These are phyloP conservation scores for Stylophora pistillata DNA, from an alignment of 64 coral and sea anemone genomes.

Conservation along the genomic window DNA sequence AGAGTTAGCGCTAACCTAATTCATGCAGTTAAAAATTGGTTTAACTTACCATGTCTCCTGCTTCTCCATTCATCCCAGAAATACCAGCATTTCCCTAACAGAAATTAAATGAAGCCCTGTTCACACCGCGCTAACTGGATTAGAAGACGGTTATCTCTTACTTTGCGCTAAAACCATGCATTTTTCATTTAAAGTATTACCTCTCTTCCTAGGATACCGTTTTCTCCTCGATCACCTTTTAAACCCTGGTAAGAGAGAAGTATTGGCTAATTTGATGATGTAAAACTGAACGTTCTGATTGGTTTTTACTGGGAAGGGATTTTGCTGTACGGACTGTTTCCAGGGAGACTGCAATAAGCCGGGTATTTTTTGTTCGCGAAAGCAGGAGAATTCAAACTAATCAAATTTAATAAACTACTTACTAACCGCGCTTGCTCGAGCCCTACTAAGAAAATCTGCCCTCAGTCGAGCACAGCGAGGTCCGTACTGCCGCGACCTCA, in stretches of 20 bases:
- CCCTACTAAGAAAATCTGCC: too few species aligned
- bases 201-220: conserved; percentile 29
- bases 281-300: too few species aligned
- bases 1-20: not conserved
- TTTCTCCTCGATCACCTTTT: conserved; percentile 33
- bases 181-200: not conserved
- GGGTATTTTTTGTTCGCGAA: too few species aligned
- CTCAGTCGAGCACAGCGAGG: too few species aligned
- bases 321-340: too few species aligned
- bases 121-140: too few species aligned
- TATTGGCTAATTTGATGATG: too few species aligned
- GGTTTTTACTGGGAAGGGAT: too few species aligned
- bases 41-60: conserved; percentile 28
- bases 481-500: too few species aligned
- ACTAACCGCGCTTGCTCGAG: not conserved
- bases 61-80: conserved; percentile 17
- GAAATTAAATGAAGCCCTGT: not conserved
- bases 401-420: not conserved
- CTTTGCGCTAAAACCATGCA: not conserved
- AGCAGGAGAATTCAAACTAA: too few species aligned
- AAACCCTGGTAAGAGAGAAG: conserved; percentile 16
- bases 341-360: too few species aligned
- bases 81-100: conserved; percentile 37
- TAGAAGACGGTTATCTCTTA: not conserved
- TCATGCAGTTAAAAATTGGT: not conserved